Base-by-base conservation (phyloP, 2,797 vertebrate genomes). In the Centroberyx gerrardi region DNA sequence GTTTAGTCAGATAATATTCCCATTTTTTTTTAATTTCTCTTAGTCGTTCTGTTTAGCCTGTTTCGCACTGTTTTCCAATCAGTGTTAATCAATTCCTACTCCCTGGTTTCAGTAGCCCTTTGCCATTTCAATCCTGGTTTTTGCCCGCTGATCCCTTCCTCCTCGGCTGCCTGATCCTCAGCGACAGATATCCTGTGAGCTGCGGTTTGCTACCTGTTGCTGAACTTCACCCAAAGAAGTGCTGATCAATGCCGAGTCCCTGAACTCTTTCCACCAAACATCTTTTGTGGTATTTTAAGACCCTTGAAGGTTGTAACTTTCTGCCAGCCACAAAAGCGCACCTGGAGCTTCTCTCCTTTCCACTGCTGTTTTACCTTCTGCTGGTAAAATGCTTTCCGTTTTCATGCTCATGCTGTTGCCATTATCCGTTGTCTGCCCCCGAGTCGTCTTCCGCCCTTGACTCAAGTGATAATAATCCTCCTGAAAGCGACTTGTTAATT, bases 351-450 rank as follows among this genome's bases (percentile, higher is more conserved):
- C 76, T 74, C 58, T 52, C 68, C 46, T 33, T 8, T 53, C 27
- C 14, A 8, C n/a, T 22, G 17, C 18, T 38, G 60, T 76, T 48
- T 46, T 14, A 72, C 69, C 18, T 54, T 46, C 74, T 66, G 52
- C 62, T 9, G 70, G 66, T 75, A 28, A 73, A 82, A 86, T 75
- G n/a, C 63, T 63, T 54, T 55, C 72, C 58, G 76, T 68, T 74
- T 82, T 80, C 67, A 72, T 74, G 69, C 78, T 82, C 48, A 44
- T 9, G 42, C 8, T 54, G 72, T 82, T 66, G 79, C 87, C 70
- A 84, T 85, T 76, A 81, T 74, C 58, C 69, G 31, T 52, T 74
- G 58, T 76, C 70, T 22, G 22, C 1, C 22, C 22, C 22, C 22
- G 22, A 22, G 22, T 22, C 1, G 22, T 40, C 22, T 22, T 8